Base-by-base conservation (phyloP, 92 coral and sea anemone genomes). In the Blastomussa wellsi region DNA sequence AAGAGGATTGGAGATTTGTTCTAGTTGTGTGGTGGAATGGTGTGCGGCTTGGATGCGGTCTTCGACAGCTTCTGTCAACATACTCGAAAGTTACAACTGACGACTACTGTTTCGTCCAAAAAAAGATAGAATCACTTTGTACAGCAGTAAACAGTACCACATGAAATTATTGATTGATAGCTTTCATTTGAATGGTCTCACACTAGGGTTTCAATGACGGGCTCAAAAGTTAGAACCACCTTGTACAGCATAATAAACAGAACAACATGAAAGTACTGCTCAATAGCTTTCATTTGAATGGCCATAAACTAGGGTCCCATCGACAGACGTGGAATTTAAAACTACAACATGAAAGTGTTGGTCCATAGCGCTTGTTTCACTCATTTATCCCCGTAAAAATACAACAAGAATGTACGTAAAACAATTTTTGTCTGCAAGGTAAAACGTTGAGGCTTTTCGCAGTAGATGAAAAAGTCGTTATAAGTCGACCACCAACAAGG, bases 261-360 rank as follows among this genome's bases (percentile, higher is more conserved):
- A n/a, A n/a, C n/a, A n/a, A n/a, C n/a, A 29, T 28, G 13, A 35
- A 68, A 68, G 32, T 69, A 33, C 37, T 65, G 70, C 37, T 26
- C 70, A n/a, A 32, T n/a, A 65, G 70, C 70, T 65, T 65, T 65
- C 70, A n/a, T 65, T 65, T 65, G 70, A 65, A 65, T 65, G 37
- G 14, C 29, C 37, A 65, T 16, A 65, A 1, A 65, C 33, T 7
- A n/a, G 70, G 37, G 70, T 28, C 3, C 29, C 35, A 65, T 7
- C n/a, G 17, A 28, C 70, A n/a, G 37, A 26, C 35, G 7, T 16
- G 29, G 29, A 65, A 65, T 14, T 65, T 65, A 65, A 17, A 65
- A 74, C 5, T 11, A 24, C 78, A 55, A 22, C 55, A 13, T 22
- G 16, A 42, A 72, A 73, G 47, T 74, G n/a, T 33, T n/a, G 79